Evolutionary conservation across 2,797 vertebrate species (phyloP).

Genomic region (Coracias cyanogaster): DNA sequence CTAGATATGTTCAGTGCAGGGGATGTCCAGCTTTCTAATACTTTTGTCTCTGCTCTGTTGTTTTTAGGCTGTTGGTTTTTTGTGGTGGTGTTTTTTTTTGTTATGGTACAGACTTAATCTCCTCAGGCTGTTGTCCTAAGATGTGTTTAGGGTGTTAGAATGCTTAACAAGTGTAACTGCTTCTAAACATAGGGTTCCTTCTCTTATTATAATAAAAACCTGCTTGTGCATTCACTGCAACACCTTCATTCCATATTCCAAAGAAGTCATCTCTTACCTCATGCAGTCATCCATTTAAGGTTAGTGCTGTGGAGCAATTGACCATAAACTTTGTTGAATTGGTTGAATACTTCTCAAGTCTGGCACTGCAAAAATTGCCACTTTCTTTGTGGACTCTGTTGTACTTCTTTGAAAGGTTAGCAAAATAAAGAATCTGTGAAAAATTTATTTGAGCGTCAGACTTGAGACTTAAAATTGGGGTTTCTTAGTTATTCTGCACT

Average conservation of each 20-base stretch:
- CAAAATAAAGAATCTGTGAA: background rate
- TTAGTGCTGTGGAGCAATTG: background rate
- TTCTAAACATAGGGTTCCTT: background rate
- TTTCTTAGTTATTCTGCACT: background rate
- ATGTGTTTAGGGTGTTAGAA: background rate
- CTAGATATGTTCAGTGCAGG: accelerated
- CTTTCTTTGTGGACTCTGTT: background rate
- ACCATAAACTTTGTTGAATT: background rate
- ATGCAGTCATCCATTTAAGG: background rate
- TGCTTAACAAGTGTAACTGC: background rate
- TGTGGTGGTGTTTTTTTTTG: background rate
- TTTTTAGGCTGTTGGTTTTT: background rate
- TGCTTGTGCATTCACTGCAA: background rate
- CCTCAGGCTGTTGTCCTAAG: background rate
- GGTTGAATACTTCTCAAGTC: background rate
- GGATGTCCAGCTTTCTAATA: accelerated
- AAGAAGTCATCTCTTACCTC: background rate
- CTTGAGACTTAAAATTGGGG: background rate
- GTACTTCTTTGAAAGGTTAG: background rate
- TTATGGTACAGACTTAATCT: background rate
- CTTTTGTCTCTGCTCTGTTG: background rate
- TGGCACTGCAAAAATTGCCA: background rate
- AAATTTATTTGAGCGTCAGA: no score
- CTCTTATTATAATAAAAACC: background rate
- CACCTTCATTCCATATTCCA: background rate